Evolutionary conservation across 2,797 vertebrate species (phyloP).

Genomic region (Simalia tracyae): DNA sequence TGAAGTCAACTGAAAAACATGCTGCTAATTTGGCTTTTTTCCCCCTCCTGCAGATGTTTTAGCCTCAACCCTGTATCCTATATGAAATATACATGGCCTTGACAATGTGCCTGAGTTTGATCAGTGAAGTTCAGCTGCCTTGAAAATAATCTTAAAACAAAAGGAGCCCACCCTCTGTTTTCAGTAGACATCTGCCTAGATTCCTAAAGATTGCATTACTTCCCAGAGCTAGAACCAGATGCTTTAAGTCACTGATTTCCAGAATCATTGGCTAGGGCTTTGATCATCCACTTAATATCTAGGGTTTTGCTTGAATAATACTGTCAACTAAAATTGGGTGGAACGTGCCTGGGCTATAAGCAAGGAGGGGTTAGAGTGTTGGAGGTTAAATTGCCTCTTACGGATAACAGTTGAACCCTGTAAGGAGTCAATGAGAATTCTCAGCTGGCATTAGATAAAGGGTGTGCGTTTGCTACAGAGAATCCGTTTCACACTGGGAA

Average conservation of each 20-base stretch:
- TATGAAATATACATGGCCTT: slow-evolving; percentile 22
- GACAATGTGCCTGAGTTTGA: slow-evolving; percentile 25
- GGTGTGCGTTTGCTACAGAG: background rate
- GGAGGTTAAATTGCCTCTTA: background rate
- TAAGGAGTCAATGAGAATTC: background rate
- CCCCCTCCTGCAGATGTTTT: slow-evolving; percentile 41
- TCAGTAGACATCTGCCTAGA: slow-evolving; percentile 38
- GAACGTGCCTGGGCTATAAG: background rate
- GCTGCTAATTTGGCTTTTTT: slow-evolving; percentile 41
- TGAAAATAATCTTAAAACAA: slow-evolving; percentile 30
- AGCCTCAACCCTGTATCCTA: slow-evolving; percentile 42
- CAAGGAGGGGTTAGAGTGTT: background rate
- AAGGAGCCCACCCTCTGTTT: slow-evolving; percentile 43
- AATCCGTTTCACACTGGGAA: background rate
- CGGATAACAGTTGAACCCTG: background rate
- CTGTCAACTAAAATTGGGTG: background rate
- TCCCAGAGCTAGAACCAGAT: slow-evolving; percentile 39
- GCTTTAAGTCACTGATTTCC: slow-evolving; percentile 27
- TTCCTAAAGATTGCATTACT: slow-evolving; percentile 37
- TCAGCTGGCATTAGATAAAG: background rate
- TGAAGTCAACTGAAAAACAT: slow-evolving; percentile 53
- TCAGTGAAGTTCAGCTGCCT: slow-evolving; percentile 51
- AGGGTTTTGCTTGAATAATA: slow-evolving; percentile 41
- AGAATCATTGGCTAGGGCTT: slow-evolving; percentile 33
- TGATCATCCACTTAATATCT: slow-evolving; percentile 32